Conservation (phyloP, 2,888 invertebrate species). For the Dryobotodes eremita region DNA sequence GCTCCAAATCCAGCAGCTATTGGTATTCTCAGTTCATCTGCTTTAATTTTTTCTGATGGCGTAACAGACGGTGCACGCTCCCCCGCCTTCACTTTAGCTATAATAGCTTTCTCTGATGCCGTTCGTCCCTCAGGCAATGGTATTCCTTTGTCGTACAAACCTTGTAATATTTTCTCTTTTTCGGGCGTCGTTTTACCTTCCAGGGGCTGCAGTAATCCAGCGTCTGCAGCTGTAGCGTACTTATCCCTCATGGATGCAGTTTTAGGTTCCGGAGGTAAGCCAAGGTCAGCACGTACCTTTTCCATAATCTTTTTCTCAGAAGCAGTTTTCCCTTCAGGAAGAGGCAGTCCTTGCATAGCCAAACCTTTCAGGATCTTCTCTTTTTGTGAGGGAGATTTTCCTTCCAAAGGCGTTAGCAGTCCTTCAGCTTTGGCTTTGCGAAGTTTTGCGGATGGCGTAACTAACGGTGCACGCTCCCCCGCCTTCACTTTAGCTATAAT, state of each 20-base stretch:
- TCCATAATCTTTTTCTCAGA: neutral
- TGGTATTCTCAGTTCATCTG: conserved; percentile 9
- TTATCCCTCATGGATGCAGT: conserved; percentile 23
- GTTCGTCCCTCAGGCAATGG: conserved; percentile 32
- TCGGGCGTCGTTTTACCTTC: conserved; percentile 34
- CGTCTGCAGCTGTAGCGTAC: conserved; percentile 21
- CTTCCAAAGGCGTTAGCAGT: neutral
- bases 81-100: conserved; percentile 28
- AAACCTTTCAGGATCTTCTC: neutral
- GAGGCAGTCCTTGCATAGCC: neutral
- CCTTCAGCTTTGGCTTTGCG: neutral
- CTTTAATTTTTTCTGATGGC: neutral
- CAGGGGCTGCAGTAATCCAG: conserved; percentile 32
- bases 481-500: conserved; percentile 43
- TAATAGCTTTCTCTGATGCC: conserved; percentile 26
- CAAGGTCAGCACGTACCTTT: neutral
- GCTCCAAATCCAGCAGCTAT: conserved; percentile 28
- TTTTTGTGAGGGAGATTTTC: conserved; percentile 1
- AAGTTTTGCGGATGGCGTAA: neutral
- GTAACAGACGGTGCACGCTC: neutral
- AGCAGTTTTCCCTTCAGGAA: neutral
- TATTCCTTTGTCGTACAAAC: conserved; percentile 15
- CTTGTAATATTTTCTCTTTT: conserved; percentile 35
- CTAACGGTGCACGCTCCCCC: neutral
- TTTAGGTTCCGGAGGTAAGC: neutral